These are phyloP conservation scores for Zaprionus lineosus DNA, from an alignment of 2,888 invertebrate genomes.

Conservation along the genomic window DNA sequence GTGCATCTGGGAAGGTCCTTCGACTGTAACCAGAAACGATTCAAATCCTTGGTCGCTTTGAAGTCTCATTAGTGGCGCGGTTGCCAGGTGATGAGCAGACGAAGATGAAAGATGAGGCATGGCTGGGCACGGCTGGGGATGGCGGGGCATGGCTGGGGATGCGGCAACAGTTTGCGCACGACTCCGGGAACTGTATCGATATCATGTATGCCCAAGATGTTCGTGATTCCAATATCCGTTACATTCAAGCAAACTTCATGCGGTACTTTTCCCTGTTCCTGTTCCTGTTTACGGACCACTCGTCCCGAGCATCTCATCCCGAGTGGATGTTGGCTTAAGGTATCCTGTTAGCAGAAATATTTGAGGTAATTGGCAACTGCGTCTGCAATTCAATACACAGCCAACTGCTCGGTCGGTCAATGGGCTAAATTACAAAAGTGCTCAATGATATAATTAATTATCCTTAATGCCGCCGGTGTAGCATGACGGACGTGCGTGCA, in stretches of 20 bases:
- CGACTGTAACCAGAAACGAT: constrained; percentile 51
- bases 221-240: constrained; percentile 28
- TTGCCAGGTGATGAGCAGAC: constrained; percentile 65
- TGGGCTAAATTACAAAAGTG: constrained; percentile 57
- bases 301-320: neutral
- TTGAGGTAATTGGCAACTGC: too few species aligned
- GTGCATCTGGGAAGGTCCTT: too few species aligned
- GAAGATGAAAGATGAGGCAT: constrained; percentile 18
- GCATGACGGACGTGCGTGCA: constrained; percentile 19
- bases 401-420: neutral
- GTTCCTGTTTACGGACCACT: too few species aligned
- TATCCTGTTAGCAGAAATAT: too few species aligned
- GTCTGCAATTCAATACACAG: too few species aligned
- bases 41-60: constrained; percentile 60
- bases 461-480: too few species aligned
- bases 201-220: constrained; percentile 14
- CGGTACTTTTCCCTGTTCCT: constrained; percentile 41
- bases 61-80: constrained; percentile 70
- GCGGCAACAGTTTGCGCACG: too few species aligned
- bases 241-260: constrained; percentile 27
- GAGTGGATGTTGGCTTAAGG: too few species aligned
- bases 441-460: too few species aligned
- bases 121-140: too few species aligned
- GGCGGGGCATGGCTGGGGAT: too few species aligned
- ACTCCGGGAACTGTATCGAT: constrained; percentile 48